Evolutionary conservation across 2,113 vertebrate species (phyloP).

Genomic region (Maccullochella peelii): DNA sequence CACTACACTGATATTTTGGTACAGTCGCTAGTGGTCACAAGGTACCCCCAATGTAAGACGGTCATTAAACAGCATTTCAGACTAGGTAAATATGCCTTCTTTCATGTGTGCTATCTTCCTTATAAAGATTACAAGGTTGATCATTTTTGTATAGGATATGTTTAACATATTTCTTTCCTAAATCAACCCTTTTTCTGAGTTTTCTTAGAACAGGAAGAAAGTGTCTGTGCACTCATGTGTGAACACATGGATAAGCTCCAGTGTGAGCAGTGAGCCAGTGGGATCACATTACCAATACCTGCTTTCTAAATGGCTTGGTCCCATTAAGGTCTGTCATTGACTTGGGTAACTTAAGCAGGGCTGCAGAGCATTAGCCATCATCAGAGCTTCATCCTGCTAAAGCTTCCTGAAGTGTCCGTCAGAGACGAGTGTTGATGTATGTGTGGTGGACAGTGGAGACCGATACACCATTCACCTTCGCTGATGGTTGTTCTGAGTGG

Average conservation of each 20-base stretch:
- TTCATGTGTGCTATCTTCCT: not conserved
- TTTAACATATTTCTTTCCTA: not conserved
- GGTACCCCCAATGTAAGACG: not conserved
- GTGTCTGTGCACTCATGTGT: not conserved
- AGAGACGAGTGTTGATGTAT: conserved; percentile 4
- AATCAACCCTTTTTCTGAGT: not conserved
- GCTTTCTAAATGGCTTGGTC: conserved; percentile 68
- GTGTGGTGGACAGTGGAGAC: conserved; percentile 12
- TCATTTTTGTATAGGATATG: not conserved
- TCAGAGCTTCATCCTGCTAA: conserved; percentile 60
- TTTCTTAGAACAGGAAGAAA: not conserved
- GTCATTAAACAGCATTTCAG: not conserved
- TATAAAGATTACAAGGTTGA: not conserved
- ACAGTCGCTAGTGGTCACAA: not conserved
- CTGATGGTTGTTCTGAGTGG: not conserved
- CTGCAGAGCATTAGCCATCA: conserved; percentile 58
- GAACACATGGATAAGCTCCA: not conserved
- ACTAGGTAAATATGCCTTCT: not conserved
- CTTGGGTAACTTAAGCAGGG: conserved; percentile 68
- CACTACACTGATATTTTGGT: not conserved
- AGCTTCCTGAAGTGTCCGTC: conserved; percentile 47
- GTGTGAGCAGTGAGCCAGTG: conserved; percentile 25
- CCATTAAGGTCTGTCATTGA: conserved; percentile 67
- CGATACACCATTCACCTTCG: not conserved
- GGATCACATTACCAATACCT: conserved; percentile 73